Conservation (phyloP, 2,888 invertebrate genomes). For the Crematogaster levior region DNA sequence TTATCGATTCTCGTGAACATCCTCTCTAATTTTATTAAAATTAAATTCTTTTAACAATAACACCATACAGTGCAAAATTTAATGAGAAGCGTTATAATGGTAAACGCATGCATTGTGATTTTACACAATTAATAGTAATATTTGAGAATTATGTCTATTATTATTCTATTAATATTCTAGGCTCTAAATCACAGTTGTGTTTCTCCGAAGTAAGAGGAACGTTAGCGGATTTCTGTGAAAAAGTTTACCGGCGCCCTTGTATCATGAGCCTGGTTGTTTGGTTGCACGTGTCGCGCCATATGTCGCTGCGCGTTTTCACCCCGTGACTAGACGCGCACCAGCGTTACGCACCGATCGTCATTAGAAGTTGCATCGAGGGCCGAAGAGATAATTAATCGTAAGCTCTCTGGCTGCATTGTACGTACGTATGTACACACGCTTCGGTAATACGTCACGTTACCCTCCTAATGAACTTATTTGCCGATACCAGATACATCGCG, state of each 20-base stretch:
- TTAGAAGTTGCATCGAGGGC: slow-evolving; percentile 46
- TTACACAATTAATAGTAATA: background rate
- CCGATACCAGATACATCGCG: background rate
- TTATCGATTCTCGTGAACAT: background rate
- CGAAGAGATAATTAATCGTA: slow-evolving; percentile 12
- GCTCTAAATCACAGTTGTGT: background rate
- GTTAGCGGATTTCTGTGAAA: background rate
- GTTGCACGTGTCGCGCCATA: slow-evolving; percentile 69
- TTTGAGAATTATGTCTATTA: background rate
- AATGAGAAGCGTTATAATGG: background rate
- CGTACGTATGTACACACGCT: background rate
- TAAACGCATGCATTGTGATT: background rate
- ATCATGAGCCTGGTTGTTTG: slow-evolving; percentile 53
- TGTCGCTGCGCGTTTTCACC: slow-evolving; percentile 52
- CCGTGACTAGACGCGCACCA: slow-evolving; percentile 24
- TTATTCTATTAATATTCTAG: background rate
- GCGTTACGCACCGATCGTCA: slow-evolving; percentile 52
- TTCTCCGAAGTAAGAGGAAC: background rate
- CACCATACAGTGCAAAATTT: background rate
- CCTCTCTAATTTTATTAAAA: background rate
- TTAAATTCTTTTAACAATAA: background rate
- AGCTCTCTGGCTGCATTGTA: slow-evolving; percentile 8
- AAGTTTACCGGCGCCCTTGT: slow-evolving; percentile 24
- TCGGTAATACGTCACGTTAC: background rate
- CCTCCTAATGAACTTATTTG: slow-evolving; percentile 31